These are phyloP conservation scores for Trachemys scripta DNA, from an alignment of 2,113 vertebrate genomes.

Conservation along the genomic window DNA sequence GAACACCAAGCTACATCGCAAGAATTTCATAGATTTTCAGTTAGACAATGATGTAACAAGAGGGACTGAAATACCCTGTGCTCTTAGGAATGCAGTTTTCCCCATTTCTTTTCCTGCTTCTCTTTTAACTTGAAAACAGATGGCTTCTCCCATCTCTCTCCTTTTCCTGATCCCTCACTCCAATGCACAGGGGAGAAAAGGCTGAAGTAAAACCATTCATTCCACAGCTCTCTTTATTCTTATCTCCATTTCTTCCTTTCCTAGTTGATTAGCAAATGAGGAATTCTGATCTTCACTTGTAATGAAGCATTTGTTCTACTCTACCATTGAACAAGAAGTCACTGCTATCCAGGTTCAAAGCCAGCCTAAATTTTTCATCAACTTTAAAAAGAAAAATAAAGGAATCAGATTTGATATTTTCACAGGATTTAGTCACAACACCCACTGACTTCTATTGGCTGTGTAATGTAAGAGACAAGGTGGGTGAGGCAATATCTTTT, in stretches of 20 bases:
- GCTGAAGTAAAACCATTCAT: background rate
- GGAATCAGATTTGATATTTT: background rate
- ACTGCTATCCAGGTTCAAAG: background rate
- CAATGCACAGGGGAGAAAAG: background rate
- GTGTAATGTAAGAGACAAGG: background rate
- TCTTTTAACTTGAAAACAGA: background rate
- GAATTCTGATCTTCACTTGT: background rate
- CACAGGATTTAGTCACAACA: background rate
- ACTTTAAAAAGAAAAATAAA: background rate
- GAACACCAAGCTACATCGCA: background rate
- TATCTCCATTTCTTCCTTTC: background rate
- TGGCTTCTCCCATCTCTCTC: background rate
- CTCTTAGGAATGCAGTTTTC: rapidly evolving
- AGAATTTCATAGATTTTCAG: background rate
- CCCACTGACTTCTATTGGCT: background rate
- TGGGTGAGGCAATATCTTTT: background rate
- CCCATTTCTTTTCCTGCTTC: background rate
- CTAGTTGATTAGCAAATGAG: background rate
- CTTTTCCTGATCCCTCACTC: background rate
- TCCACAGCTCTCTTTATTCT: background rate
- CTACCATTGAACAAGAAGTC: background rate
- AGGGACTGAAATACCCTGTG: background rate
- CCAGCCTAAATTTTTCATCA: background rate
- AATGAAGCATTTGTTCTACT: background rate
- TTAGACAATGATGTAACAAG: background rate